Base-by-base conservation (phyloP, 1,140 invertebrate species). In the Drosophila micromelanica region DNA sequence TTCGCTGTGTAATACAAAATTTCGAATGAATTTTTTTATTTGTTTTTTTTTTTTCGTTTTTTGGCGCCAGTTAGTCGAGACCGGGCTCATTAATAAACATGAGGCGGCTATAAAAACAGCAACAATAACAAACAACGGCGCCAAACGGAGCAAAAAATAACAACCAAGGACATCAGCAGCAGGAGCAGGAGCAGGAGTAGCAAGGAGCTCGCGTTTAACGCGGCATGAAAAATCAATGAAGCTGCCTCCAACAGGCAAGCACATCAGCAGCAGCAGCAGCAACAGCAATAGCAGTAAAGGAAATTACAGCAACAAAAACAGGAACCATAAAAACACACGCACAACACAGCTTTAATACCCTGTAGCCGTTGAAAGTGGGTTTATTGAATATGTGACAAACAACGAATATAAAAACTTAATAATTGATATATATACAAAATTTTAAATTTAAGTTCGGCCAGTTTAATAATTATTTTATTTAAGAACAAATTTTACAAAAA, bases 151-250 rank as follows among this genome's bases (percentile, higher is more conserved):
- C 64, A 62, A 80, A 80, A 80, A 85, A 85, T 80, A 86, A 73
- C 73, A 86, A 52, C 75, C 81, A 80, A 86, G 81, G 81, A 85
- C 80, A 71, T 51, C 35, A 59, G 54, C 73, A 54, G 48, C 65
- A 49, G 48, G 43, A 56, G 51, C 27, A 35, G 45, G 51, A 13
- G 42, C 48, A 42, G 35, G 11, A 51, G 32, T 35, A 42, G 48
- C n/a, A 55, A 17, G n/a, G 45, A 60, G 54, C 57, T 70, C 40
- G n/a, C 27, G 67, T 43, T 52, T 68, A 79, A 68, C 60, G 56
- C 48, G 56, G 81, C 85, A 73, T 85, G 77, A 86, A 85, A 85
- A 85, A 85, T 86, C 81, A 85, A 86, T 85, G 77, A 65, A 73
- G 68, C 73, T 63, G 62, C 79, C 70, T 52, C 60, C 68, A 49